A percentile compares a stretch with the other conserved stretches of the same genome.
phyloP scores from a whole-genome alignment of 2,113 vertebrate species.

The Syngnathus typhle region DNA sequence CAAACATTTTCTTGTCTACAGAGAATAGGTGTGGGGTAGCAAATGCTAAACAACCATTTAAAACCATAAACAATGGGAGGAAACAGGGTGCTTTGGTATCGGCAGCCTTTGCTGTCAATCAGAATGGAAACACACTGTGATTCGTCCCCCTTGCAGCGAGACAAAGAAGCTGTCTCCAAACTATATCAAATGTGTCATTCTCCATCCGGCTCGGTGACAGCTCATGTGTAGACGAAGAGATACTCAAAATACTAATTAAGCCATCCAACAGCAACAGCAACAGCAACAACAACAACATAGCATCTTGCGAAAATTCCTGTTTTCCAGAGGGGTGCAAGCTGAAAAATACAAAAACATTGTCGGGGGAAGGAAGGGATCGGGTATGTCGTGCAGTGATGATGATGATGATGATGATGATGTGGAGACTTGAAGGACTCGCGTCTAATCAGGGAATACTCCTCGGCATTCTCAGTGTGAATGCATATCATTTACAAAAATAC shows the following conservation, averaged over 20 bases:
- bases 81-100: no score
- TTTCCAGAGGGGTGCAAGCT: conserved; percentile 34
- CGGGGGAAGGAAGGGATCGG: conserved; percentile 6
- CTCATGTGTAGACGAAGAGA: conserved; percentile 20
- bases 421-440: conserved; percentile 35
- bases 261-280: conserved; percentile 18
- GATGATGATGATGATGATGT: conserved; percentile 2
- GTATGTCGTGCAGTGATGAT: conserved; percentile 3
- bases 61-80: no score
- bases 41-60: no score
- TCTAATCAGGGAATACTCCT: conserved; percentile 64
- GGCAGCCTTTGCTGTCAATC: no score
- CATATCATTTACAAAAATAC: conserved; percentile 10
- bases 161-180: no score
- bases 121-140: no score
- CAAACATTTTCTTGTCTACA: no score
- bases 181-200: neutral
- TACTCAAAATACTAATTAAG: conserved; percentile 52
- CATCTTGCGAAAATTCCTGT: conserved; percentile 35
- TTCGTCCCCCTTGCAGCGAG: no score
- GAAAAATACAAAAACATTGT: conserved; percentile 3
- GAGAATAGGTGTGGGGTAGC: no score
- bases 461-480: conserved; percentile 31
- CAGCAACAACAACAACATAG: conserved; percentile 12
- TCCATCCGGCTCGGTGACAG: conserved; percentile 5